Base-by-base conservation (phyloP, 2,113 vertebrate species). In the Callithrix jacchus region DNA sequence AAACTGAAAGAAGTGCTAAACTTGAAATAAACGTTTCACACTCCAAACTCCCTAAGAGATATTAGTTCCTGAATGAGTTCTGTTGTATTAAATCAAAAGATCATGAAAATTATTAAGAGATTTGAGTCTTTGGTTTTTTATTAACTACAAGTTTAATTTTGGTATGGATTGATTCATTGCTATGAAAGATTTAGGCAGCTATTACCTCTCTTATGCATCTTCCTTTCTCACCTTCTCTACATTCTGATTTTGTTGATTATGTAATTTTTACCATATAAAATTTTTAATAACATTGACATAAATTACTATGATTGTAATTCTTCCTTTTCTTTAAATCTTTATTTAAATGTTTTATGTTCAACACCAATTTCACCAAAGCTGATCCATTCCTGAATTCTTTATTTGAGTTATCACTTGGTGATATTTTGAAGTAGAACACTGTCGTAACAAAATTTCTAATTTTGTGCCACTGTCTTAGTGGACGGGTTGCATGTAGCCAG, bases 1-100 rank as follows among this genome's bases (percentile, higher is more conserved):
- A 20, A 94, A 85, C 2, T 61, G 40, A 89, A 89, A 8, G 40
- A 93, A 92, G 30, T 21, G 20, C 23, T 93, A 20, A 93, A 79
- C 30, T 93, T 96, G 52, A 92, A 91, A 86, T 77, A 87, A 37
- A 83, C 68, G 47, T 80, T 91, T 89, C 47, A 42, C 82, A 84
- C 84, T 25, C 40, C 47, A 42, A 79, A 84, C 84, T 25, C 40
- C 2, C 13, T 40, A 76, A 74, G 61, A 94, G 61, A 80, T 56
- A 77, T 2, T 83, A 71, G 32, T 56, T 89, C 17, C 61, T 89
- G n/a, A 93, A 94, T 84, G 6, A 86, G 8, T 32, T 18, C 5
- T 93, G 32, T 66, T 80, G 20, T 21, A 93, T 52, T 89, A 91
- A 91, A 49, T 82, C 35, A 83, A 87, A 92, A 87, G 23, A n/a